Base-by-base conservation (phyloP, 1,140 invertebrate species). In the Holcopasites calliopsidis region DNA sequence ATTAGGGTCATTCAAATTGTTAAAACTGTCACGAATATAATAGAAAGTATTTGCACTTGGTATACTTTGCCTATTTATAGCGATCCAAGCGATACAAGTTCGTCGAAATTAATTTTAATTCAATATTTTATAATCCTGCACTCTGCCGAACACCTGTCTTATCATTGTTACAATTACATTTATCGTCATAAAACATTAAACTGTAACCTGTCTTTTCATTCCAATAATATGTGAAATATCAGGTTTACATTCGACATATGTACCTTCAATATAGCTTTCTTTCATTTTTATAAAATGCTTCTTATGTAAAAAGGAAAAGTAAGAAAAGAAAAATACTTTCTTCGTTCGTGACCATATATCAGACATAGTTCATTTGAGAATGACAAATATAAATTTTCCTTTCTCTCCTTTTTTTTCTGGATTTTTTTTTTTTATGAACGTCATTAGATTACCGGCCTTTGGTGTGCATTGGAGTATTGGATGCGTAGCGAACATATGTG, bases 401-500 rank as follows among this genome's bases (percentile, higher is more conserved):
- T 26, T 52, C 33, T 58, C 4, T 69, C 33, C 8, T 38, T 11
- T 52, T 26, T 33, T 33, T 42, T 69, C 33, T 57, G 26, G 5
- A 4, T 47, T 65, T 50, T 35, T 65, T 65, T 49, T 64, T 21
- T 42, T 60, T 60, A 38, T 18, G 23, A 64, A 40, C 42, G 33
- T 66, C 23, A 35, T 31, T 73, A 66, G 47, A 47, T 38, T 58
- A 82, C 74, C 58, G 13, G 70, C 75, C 69, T 82, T 77, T 82
- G 62, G 80, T 69, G 50, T 81, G 79, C 79, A 82, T 82, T 82
- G 69, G 80, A 54, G 64, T 35, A 74, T 73, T 82, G 75, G 47
- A 77, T 77, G 75, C 74, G 74, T 82, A 82, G 79, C 71, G 55
- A 64, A 80, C 77, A 77, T 68, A 72, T 50, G 52, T 82, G 62